Evolutionary conservation across 2,113 vertebrate genomes (phyloP), one percentile per base, ranked within the genome.

Genomic region (Melanerpes aurifrons): DNA sequence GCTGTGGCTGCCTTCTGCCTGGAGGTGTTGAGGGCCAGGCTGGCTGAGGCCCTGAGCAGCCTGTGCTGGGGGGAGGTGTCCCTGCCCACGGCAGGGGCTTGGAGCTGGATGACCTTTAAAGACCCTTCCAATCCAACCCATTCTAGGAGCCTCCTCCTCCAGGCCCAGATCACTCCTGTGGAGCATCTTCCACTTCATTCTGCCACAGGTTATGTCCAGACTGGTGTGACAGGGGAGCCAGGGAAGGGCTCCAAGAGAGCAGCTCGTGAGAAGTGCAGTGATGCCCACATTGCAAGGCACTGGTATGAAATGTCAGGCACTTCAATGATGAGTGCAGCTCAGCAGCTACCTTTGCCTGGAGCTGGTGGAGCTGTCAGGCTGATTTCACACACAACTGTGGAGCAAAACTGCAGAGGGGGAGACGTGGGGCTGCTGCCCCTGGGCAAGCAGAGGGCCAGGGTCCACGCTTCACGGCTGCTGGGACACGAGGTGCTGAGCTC

Each of bases 91-190:
- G 43, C 43, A 45, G 43, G 14, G 43, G 43, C 40, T 45, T 45
- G 43, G 43, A 45, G 15, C 43, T 45, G 43, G 43, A 15, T 48
- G 45, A 48, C 17, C 48, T 50, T 50, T 50, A 50, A 50, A 50
- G 48, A 50, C 21, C 48, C 11, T 50, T 50, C 48, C 48, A 48
- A 10, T 50, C 20, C 20, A 21, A 50, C 10, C 48, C 48, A 50
- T 50, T 50, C 48, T 50, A 50, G 22, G 48, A 50, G 62, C 12
- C n/a, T 16, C n/a, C 45, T 48, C 32, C 31, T 71, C 57, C 70
- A 37, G 20, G 18, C 6, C 50, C 35, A 1, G 0, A 8, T 17
- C 45, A 7, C 26, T 73, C 67, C 37, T 14, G 9, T 0, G 24
- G 56, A 87, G 8, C 53, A 40, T 43, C 56, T 70, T 22, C 35